Base-by-base conservation (phyloP, 2,797 vertebrate genomes). In the Vireo griseus region DNA sequence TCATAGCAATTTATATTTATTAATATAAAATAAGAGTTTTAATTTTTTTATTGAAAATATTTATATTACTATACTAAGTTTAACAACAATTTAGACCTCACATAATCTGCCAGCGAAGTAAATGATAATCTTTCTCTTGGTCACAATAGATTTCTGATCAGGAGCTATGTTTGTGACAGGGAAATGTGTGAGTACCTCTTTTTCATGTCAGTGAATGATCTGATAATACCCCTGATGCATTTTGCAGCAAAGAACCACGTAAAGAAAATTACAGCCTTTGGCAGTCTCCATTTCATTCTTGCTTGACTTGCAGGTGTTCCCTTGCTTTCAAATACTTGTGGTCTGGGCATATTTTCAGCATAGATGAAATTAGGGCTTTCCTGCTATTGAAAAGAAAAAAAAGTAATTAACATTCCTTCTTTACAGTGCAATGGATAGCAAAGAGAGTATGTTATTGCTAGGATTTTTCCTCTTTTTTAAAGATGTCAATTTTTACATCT, bases 251-350 rank as follows among this genome's bases (percentile, higher is more conserved):
- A 97, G 68, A 82, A 54, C 11, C 9, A 90, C 89, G 54, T 61
- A 88, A 89, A 72, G 45, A 79, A 90, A 89, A 93, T 75, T 87
- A 47, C 73, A 71, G 77, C 29, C 86, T 92, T 89, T 96, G 45
- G 28, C 76, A 87, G 51, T 67, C 37, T 83, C 66, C 18, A 20
- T 82, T 94, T 95, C 67, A 42, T 65, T 92, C 57, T 80, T 75
- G n/a, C 37, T 68, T 91, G 57, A 39, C 54, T 95, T 93, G 81
- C 96, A 97, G 86, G 93, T 96, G 93, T 97, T 97, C 57, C 10
- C 4, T 66, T 86, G 51, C 51, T 83, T 93, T 94, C 68, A 94
- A 39, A 96, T 92, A 89, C 37, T 88, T 96, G 76, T 58, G 85
- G 66, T 95, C 71, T 92, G 86, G 58, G 39, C 66, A 84, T 73